Conservation (phyloP, 1,140 invertebrate genomes). For the Ceratina calcarata region DNA sequence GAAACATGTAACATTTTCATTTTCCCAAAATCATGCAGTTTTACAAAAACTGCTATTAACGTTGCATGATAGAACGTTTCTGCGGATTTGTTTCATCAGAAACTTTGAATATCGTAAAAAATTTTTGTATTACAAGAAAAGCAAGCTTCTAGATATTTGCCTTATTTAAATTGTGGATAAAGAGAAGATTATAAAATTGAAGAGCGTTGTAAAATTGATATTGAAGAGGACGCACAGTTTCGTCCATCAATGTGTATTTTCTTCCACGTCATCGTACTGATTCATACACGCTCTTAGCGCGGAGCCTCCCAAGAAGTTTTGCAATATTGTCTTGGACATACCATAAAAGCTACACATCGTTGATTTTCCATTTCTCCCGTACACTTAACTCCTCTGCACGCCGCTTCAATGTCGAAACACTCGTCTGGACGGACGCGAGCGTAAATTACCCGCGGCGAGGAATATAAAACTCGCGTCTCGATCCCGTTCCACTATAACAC, state of each 20-base stretch:
- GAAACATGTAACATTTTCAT: neutral
- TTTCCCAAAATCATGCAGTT: neutral
- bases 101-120: no score
- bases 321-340: conserved; percentile 12
- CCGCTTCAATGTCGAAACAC: conserved; percentile 29
- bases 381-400: neutral
- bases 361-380: conserved; percentile 17
- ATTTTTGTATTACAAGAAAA: no score
- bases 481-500: conserved; percentile 5
- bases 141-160: no score
- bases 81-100: no score
- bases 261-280: neutral
- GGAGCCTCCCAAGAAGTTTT: conserved; percentile 13
- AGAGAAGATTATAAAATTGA: no score
- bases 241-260: neutral
- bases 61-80: no score
- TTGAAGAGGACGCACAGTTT: no score
- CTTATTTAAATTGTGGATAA: no score
- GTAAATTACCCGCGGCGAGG: conserved; percentile 26
- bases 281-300: neutral
- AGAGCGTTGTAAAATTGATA: no score
- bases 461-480: conserved; percentile 22
- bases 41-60: neutral
- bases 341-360: conserved; percentile 34
- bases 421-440: neutral